Conservation (phyloP, 1,140 invertebrate species). For the Euwallacea similis region DNA sequence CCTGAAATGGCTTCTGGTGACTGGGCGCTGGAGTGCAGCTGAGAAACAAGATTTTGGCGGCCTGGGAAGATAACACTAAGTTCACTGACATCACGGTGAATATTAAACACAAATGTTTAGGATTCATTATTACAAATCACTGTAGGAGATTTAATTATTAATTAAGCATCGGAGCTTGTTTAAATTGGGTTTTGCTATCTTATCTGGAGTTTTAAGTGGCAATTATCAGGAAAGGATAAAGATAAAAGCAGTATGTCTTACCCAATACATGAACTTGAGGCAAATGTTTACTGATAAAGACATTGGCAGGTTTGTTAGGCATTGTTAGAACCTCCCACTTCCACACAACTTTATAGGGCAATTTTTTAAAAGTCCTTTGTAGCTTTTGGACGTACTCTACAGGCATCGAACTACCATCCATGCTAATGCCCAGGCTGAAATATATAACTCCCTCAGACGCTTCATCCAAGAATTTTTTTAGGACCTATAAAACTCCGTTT, state of each 20-base stretch:
- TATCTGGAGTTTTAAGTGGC: no score
- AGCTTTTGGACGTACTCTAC: conserved; percentile 61
- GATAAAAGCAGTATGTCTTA: conserved; percentile 46
- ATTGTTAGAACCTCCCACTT: conserved; percentile 68
- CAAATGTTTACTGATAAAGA: conserved; percentile 66
- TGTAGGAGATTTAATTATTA: no score
- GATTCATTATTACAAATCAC: no score
- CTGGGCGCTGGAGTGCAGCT: conserved; percentile 50
- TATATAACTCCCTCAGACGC: conserved; percentile 64
- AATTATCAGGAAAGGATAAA: no score
- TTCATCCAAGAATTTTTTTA: conserved; percentile 68
- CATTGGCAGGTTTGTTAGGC: conserved; percentile 62
- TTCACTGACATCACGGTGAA: no score
- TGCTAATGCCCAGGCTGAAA: conserved; percentile 71
- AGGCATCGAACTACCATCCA: conserved; percentile 63
- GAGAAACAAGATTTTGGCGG: conserved; percentile 37
- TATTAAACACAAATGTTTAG: no score
- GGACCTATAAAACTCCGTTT: conserved; percentile 55
- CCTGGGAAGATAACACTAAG: background rate
- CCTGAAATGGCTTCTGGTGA: conserved; percentile 55
- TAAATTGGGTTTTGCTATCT: no score
- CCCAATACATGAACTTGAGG: conserved; percentile 72
- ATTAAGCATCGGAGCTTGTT: no score
- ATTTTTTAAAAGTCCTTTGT: conserved; percentile 59
- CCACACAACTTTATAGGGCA: conserved; percentile 69